Evolutionary conservation across 1,140 invertebrate genomes (phyloP).

Genomic region (Ericerus pela): DNA sequence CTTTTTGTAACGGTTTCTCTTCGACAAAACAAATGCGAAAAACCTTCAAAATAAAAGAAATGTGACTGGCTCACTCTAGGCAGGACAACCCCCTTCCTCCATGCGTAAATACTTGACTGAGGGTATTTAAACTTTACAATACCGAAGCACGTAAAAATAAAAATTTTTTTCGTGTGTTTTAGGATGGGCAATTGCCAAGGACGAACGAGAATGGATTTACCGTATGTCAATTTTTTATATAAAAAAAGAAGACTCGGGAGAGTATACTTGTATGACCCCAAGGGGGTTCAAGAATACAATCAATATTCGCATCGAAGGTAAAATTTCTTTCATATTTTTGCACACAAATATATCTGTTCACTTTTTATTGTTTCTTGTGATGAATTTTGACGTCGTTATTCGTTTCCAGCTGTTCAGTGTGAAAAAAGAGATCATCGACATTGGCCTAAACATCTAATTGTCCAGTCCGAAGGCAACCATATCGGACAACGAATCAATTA

Average conservation of each 20-base stretch:
- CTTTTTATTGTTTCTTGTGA: neutral
- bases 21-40: too few relatives aligned
- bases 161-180: constrained; percentile 23
- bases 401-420: constrained; percentile 44
- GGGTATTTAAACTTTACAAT: too few relatives aligned
- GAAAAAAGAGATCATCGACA: constrained; percentile 29
- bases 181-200: constrained; percentile 63
- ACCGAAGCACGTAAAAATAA: constrained; percentile 6
- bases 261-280: constrained; percentile 68
- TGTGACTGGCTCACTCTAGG: too few relatives aligned
- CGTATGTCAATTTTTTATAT: constrained; percentile 67
- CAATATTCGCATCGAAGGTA: constrained; percentile 59
- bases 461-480: constrained; percentile 46
- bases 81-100: too few relatives aligned
- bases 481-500: constrained; percentile 48
- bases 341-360: neutral
- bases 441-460: constrained; percentile 26
- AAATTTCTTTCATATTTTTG: constrained; percentile 23
- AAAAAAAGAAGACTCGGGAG: constrained; percentile 61
- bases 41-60: too few relatives aligned
- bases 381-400: constrained; percentile 17
- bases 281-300: constrained; percentile 65
- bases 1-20: too few relatives aligned
- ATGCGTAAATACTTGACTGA: too few relatives aligned
- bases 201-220: constrained; percentile 64